phyloP scores from a whole-genome alignment of 2,797 vertebrate genomes.

The Cetoscarus ocellatus region DNA sequence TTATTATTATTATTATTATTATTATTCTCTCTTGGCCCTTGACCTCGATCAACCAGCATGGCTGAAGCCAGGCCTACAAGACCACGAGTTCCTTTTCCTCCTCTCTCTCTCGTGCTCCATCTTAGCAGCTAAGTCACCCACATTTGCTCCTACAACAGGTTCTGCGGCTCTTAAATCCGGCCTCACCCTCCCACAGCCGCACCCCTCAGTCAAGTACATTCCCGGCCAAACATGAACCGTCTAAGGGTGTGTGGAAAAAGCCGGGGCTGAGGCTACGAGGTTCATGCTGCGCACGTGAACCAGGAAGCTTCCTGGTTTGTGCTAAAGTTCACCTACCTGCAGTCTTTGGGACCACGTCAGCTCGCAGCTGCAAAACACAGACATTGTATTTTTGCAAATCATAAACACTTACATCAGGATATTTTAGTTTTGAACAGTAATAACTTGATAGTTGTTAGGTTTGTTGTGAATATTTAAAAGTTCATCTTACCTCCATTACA shows the following conservation, averaged over 20 bases:
- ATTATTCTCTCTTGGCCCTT: too few relatives aligned
- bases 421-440: neutral
- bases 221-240: neutral
- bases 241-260: neutral
- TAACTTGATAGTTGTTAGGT: neutral
- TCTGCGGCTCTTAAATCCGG: slow-evolving; percentile 3
- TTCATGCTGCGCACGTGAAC: neutral
- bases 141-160: neutral
- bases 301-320: neutral
- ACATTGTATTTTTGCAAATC: neutral
- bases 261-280: neutral
- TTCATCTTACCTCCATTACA: slow-evolving; percentile 86
- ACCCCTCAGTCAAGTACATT: slow-evolving; percentile 1
- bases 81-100: neutral
- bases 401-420: neutral
- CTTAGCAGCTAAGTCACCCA: neutral
- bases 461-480: fast-evolving
- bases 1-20: too few relatives aligned
- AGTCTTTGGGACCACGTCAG: slow-evolving; percentile 92
- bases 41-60: too few relatives aligned
- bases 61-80: neutral
- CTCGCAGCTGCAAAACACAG: slow-evolving; percentile 83
- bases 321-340: slow-evolving; percentile 64
- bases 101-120: neutral
- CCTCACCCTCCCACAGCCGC: neutral